These are phyloP conservation scores for Eudyptes chrysolophus DNA, from an alignment of 2,113 vertebrate genomes.

Conservation along the genomic window DNA sequence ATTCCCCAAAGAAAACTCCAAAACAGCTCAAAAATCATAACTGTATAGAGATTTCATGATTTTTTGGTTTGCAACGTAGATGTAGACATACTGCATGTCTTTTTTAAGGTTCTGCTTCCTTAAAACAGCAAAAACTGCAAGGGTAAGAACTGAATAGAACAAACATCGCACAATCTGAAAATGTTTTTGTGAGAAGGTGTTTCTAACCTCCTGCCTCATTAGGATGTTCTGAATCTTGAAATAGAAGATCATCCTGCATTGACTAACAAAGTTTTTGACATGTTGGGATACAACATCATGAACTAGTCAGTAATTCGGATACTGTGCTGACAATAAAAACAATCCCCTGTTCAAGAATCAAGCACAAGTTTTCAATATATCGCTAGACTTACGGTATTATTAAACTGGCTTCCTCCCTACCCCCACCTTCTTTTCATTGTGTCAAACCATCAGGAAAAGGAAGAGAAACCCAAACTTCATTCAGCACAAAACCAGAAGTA, in stretches of 20 bases:
- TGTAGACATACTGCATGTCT: rapidly evolving
- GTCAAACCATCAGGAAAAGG: not conserved
- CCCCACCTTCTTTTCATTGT: not conserved
- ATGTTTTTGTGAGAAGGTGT: not conserved
- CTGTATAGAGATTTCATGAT: not conserved
- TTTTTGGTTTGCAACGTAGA: not conserved
- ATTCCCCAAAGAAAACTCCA: not conserved
- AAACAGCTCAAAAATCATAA: not conserved
- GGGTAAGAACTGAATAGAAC: not conserved
- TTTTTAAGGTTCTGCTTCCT: not conserved
- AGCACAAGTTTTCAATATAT: not conserved
- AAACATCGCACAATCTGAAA: not conserved
- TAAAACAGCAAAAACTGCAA: not conserved
- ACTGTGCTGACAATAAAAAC: not conserved
- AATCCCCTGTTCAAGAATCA: not conserved
- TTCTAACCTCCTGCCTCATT: not conserved
- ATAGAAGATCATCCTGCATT: not conserved
- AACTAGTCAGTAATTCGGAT: not conserved
- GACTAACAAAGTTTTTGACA: not conserved
- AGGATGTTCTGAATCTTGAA: not conserved
- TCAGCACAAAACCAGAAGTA: not conserved
- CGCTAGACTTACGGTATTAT: not conserved
- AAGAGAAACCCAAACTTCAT: not conserved
- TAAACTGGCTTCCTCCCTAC: not conserved
- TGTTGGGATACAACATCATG: rapidly evolving